phyloP scores from a whole-genome alignment of 1,140 invertebrate species.

The Anastrepha ludens region DNA sequence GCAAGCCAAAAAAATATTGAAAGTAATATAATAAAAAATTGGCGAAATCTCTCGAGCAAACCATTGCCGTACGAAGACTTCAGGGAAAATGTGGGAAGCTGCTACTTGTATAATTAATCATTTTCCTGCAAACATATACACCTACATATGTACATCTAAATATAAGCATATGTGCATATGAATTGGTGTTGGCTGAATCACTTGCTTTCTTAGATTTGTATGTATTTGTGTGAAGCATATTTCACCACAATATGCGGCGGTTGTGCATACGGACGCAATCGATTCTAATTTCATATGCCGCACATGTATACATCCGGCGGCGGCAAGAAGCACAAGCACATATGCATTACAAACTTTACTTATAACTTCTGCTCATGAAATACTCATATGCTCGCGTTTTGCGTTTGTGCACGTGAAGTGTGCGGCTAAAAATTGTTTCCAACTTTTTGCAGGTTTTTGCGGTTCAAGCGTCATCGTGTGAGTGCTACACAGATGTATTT shows the following conservation, averaged over 20 bases:
- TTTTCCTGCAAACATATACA: background rate
- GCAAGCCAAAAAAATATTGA: too few species aligned
- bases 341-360: background rate
- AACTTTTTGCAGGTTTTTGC: background rate
- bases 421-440: too few species aligned
- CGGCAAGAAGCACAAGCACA: background rate
- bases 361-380: too few species aligned
- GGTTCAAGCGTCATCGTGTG: background rate
- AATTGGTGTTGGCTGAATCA: background rate
- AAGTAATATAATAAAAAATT: too few species aligned
- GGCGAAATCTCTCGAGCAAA: background rate
- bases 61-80: background rate
- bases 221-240: background rate
- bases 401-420: background rate
- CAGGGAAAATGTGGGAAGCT: slow-evolving; percentile 18
- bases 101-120: slow-evolving; percentile 25
- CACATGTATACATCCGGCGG: background rate
- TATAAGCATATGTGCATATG: background rate
- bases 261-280: background rate
- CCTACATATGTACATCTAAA: too few species aligned
- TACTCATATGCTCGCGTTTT: background rate
- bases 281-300: slow-evolving; percentile 5
- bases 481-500: background rate
- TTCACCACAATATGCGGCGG: background rate
- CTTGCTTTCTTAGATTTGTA: background rate